phyloP scores from a whole-genome alignment of 1,140 invertebrate genomes.

The Drosophila varians region DNA sequence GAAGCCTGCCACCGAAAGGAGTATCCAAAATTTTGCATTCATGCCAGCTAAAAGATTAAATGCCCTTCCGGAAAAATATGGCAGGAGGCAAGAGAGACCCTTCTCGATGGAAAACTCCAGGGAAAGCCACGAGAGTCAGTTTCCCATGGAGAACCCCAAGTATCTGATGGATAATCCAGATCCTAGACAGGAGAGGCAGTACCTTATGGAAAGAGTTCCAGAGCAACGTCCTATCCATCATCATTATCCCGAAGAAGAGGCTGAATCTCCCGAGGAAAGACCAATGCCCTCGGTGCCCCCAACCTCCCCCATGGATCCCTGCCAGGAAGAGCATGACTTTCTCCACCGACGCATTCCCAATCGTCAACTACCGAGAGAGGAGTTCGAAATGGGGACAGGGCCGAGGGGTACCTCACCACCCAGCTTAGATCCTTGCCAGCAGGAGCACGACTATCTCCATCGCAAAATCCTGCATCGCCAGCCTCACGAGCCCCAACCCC shows the following conservation, averaged over 20 bases:
- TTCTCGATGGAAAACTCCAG: background rate
- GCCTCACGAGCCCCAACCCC: conserved; percentile 2
- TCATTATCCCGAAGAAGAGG: conserved; percentile 9
- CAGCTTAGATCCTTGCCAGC: conserved; percentile 48
- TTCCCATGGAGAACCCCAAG: background rate
- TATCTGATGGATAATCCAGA: background rate
- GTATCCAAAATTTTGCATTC: conserved; percentile 4
- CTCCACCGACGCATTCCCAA: background rate
- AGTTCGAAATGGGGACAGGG: background rate
- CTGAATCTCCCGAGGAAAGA: conserved; percentile 3
- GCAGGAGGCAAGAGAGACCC: background rate
- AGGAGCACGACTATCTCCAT: conserved; percentile 34
- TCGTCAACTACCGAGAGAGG: background rate
- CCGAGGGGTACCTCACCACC: background rate
- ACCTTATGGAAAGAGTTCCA: conserved; percentile 9
- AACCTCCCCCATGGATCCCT: conserved; percentile 1
- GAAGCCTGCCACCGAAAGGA: background rate
- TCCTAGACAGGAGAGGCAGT: background rate
- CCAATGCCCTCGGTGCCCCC: background rate
- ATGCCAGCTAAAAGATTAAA: background rate
- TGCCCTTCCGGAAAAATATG: background rate
- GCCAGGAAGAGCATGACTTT: background rate
- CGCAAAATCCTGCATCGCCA: background rate
- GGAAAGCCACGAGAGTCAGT: background rate
- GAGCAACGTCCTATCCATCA: background rate